A percentile compares a stretch with the other conserved stretches of the same genome.
These are phyloP conservation scores for Rhinichthys klamathensis DNA, from an alignment of 2,113 vertebrate species.

Conservation along the genomic window DNA sequence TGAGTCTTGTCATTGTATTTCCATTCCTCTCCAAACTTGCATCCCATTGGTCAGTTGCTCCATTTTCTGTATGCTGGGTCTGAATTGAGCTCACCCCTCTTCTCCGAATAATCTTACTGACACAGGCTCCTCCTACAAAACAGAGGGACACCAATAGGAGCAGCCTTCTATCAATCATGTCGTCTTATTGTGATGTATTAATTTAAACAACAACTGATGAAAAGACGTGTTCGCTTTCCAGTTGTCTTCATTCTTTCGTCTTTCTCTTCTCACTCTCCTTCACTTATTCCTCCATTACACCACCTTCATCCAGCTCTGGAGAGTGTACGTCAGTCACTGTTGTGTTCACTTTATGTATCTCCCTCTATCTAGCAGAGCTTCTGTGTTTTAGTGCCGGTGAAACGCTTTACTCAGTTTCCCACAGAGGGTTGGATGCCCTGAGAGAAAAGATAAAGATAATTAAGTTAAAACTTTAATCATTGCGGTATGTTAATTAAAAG, in stretches of 20 bases:
- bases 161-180: constrained; percentile 72
- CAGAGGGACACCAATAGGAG: constrained; percentile 71
- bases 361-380: constrained; percentile 60
- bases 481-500: constrained; percentile 76
- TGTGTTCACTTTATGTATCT: constrained; percentile 56
- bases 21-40: constrained; percentile 62
- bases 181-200: constrained; percentile 66
- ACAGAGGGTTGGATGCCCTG: constrained; percentile 68
- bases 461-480: constrained; percentile 78
- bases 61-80: constrained; percentile 59
- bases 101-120: constrained; percentile 68
- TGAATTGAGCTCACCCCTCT: constrained; percentile 68
- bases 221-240: constrained; percentile 71
- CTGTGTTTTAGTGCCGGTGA: constrained; percentile 54
- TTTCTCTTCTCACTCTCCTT: constrained; percentile 49
- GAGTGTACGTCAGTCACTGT: constrained; percentile 71
- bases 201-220: constrained; percentile 67
- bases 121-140: constrained; percentile 42
- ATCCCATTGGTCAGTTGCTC: constrained; percentile 67
- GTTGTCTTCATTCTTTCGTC: constrained; percentile 75
- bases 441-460: constrained; percentile 79
- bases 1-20: constrained; percentile 68
- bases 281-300: constrained; percentile 61
- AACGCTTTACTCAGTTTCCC: constrained; percentile 71
- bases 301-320: constrained; percentile 65